These are phyloP conservation scores for Amphiprion percula DNA, from an alignment of 2,113 vertebrate genomes.

Conservation along the genomic window DNA sequence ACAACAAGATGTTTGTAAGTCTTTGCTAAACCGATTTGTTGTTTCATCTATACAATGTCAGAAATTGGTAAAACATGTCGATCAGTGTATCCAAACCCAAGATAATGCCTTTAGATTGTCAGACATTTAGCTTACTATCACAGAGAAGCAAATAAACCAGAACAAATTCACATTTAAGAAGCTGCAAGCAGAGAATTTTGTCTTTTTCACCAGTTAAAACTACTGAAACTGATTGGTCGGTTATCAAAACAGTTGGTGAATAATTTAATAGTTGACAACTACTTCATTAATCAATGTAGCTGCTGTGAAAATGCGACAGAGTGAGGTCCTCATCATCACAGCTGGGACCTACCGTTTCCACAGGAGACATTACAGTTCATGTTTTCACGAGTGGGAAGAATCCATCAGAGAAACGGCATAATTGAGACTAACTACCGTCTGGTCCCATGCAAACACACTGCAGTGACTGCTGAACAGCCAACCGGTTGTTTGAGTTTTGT, in stretches of 20 bases:
- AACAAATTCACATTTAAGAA: background rate
- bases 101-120: no score
- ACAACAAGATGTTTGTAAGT: no score
- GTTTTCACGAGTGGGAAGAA: background rate
- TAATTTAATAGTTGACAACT: no score
- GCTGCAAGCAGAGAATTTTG: background rate
- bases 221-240: no score
- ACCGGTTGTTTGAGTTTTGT: constrained; percentile 7
- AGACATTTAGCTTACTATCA: no score
- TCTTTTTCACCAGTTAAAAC: no score
- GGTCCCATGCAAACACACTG: constrained; percentile 1
- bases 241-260: no score
- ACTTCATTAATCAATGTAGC: no score
- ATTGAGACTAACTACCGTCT: background rate
- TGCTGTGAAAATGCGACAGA: background rate
- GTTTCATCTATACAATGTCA: no score
- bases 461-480: background rate
- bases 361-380: constrained; percentile 46
- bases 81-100: no score
- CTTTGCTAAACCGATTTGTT: no score
- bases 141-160: background rate
- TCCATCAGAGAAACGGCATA: constrained; percentile 33
- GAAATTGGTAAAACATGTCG: no score
- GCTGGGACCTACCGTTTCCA: constrained; percentile 52
- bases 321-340: background rate